Conservation (phyloP, 2,888 invertebrate species). For the Eupithecia inturbata region DNA sequence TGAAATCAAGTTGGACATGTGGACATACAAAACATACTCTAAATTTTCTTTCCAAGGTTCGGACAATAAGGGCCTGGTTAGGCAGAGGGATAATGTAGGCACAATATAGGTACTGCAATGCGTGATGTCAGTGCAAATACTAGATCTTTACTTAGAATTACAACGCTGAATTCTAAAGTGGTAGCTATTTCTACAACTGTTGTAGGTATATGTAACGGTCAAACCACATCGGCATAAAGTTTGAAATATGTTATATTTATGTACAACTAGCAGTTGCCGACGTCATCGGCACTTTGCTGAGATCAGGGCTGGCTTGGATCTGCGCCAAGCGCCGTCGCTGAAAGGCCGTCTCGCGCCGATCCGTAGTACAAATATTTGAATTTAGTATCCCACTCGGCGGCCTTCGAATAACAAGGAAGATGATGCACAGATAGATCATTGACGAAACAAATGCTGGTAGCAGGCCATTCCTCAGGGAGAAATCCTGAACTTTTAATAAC, state of each 20-base stretch:
- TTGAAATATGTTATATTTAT: not conserved
- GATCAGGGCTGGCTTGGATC: conserved; percentile 2
- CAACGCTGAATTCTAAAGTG: not conserved
- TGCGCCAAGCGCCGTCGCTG: conserved; percentile 2
- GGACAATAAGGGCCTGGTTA: no score
- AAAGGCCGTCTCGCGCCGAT: conserved; percentile 1
- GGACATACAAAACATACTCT: no score
- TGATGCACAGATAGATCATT: not conserved
- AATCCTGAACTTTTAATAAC: not conserved
- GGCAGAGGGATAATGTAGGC: not conserved
- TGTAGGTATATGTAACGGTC: not conserved
- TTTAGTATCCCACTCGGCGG: not conserved
- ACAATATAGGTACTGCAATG: not conserved
- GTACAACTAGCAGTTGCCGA: not conserved
- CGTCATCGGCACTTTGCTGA: not conserved
- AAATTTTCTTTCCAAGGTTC: no score
- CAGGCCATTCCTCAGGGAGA: not conserved
- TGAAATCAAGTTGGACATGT: no score
- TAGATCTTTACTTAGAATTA: not conserved
- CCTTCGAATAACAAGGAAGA: conserved; percentile 1
- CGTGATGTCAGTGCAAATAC: not conserved
- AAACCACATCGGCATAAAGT: not conserved
- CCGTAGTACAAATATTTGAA: not conserved
- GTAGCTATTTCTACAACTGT: not conserved
- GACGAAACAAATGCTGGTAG: not conserved